A percentile compares a stretch with the other conserved stretches of the same genome.
These are phyloP conservation scores for Formicarius rufipectus DNA, from an alignment of 2,113 vertebrate species.

Conservation along the genomic window DNA sequence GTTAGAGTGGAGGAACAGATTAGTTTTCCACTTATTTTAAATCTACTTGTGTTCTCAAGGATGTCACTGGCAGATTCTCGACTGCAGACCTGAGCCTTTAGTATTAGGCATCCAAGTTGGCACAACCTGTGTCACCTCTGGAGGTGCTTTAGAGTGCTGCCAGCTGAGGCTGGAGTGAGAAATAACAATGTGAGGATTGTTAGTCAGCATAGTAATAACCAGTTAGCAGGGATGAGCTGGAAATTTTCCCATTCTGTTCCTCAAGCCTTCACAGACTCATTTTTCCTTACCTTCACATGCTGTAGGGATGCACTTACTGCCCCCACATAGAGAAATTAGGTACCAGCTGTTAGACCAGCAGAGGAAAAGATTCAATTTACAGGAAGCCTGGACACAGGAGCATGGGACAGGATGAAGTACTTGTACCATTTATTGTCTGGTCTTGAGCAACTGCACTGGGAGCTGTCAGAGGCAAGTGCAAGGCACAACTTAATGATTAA, in stretches of 20 bases:
- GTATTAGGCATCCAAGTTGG: background rate
- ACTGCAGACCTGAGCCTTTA: background rate
- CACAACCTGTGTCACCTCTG: background rate
- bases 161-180: background rate
- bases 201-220: background rate
- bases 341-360: background rate
- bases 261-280: background rate
- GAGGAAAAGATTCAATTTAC: background rate
- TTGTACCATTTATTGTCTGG: background rate
- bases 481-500: background rate
- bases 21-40: background rate
- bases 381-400: background rate
- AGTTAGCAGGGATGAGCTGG: background rate
- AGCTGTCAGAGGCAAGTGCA: background rate
- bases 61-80: background rate
- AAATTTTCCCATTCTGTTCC: background rate
- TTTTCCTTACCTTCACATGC: background rate
- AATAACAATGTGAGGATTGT: background rate
- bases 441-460: background rate
- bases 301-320: background rate
- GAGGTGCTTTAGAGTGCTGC: background rate
- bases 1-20: background rate
- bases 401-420: background rate
- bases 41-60: background rate
- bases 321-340: background rate